These are phyloP conservation scores for Drosophila cardini DNA, from an alignment of 1,140 invertebrate genomes.

Conservation along the genomic window DNA sequence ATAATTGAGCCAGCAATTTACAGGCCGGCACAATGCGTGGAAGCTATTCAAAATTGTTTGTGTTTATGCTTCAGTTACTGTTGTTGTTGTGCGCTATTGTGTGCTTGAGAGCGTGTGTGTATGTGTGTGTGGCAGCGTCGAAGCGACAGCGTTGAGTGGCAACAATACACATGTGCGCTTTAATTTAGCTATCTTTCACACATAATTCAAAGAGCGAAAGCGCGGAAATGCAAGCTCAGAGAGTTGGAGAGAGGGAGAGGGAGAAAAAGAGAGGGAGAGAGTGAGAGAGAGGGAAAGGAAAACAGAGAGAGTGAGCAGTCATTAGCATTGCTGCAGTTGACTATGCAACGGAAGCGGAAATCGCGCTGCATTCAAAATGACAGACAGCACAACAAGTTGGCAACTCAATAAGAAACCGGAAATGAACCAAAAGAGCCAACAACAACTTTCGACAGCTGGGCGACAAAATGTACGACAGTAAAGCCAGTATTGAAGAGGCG, in stretches of 20 bases:
- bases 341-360: slow-evolving; percentile 58
- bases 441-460: slow-evolving; percentile 22
- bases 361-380: slow-evolving; percentile 64
- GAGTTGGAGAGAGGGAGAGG: background rate
- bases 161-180: slow-evolving; percentile 63
- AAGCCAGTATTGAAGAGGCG: background rate
- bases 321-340: slow-evolving; percentile 52
- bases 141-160: slow-evolving; percentile 52
- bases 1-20: slow-evolving; percentile 66
- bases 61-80: slow-evolving; percentile 26
- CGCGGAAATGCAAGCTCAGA: background rate
- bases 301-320: slow-evolving; percentile 20
- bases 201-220: slow-evolving; percentile 51
- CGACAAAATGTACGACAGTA: background rate
- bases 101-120: slow-evolving; percentile 6
- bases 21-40: slow-evolving; percentile 55
- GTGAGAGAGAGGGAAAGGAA: background rate
- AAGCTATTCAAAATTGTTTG: slow-evolving; percentile 54
- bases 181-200: slow-evolving; percentile 68
- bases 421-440: slow-evolving; percentile 15
- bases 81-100: slow-evolving; percentile 24
- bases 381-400: slow-evolving; percentile 53
- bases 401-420: slow-evolving; percentile 46
- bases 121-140: background rate
- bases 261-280: background rate